Percentiles rank a stretch among this genome's conserved stretches.
phyloP scores from a whole-genome alignment of 2,113 vertebrate species.

The Alligator sinensis region DNA sequence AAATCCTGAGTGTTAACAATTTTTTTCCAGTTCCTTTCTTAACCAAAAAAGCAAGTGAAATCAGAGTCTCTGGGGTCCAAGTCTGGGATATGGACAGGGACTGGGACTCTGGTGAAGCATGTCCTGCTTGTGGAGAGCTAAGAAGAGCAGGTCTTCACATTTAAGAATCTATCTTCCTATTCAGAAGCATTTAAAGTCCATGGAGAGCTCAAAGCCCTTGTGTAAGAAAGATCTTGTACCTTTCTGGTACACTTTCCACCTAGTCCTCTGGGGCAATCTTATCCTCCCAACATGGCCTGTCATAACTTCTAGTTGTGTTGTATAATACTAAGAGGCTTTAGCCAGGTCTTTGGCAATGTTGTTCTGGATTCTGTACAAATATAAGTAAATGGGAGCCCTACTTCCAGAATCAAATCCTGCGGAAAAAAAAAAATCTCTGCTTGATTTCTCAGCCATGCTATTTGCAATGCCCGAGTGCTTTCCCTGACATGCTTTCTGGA shows the following conservation, averaged over 20 bases:
- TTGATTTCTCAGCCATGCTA: neutral
- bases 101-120: neutral
- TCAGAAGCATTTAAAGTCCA: neutral
- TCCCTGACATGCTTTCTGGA: too few species aligned
- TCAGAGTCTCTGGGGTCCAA: neutral
- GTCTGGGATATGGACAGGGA: neutral
- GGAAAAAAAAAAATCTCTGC: neutral
- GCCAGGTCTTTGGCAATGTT: neutral
- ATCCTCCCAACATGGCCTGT: neutral
- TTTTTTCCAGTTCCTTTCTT: neutral
- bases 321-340: neutral
- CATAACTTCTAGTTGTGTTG: neutral
- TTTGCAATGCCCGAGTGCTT: neutral
- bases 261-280: neutral
- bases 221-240: neutral
- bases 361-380: neutral
- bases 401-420: neutral
- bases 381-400: neutral
- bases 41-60: neutral
- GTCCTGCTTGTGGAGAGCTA: neutral
- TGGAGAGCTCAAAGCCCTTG: neutral
- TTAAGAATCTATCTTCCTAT: neutral
- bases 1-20: neutral
- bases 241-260: neutral
- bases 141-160: neutral